These are phyloP conservation scores for Sebastes cheni DNA, from an alignment of 2,797 vertebrate genomes.

Conservation along the genomic window DNA sequence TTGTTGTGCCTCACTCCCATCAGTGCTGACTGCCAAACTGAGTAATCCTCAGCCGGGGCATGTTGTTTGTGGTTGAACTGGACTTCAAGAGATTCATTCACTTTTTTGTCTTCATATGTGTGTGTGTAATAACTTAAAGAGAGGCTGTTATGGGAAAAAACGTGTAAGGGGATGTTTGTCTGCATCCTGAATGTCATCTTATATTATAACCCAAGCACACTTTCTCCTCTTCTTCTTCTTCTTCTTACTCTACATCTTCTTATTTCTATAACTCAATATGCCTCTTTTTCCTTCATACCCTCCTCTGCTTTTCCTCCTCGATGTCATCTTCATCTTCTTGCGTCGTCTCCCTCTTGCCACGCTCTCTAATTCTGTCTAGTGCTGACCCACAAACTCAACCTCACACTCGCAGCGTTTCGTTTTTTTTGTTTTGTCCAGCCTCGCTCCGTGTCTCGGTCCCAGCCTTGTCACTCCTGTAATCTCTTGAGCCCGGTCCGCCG, in stretches of 20 bases:
- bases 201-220: neutral
- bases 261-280: neutral
- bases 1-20: conserved; percentile 45
- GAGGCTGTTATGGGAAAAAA: neutral
- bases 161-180: neutral
- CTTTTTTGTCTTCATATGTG: neutral
- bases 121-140: neutral
- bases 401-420: conserved; percentile 5
- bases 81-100: neutral
- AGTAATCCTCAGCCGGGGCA: conserved; percentile 28
- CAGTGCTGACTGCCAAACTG: conserved; percentile 19
- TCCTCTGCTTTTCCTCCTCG: neutral
- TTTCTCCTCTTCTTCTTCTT: neutral
- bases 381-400: neutral
- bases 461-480: conserved; percentile 76
- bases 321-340: neutral
- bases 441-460: conserved; percentile 40
- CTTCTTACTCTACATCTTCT: neutral
- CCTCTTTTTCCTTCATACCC: neutral
- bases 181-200: neutral
- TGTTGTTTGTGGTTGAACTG: conserved; percentile 37
- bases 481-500: conserved; percentile 76
- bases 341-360: neutral
- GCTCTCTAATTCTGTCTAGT: neutral
- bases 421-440: conserved; percentile 16